phyloP scores from a whole-genome alignment of 2,113 vertebrate species.

The Hemibagrus wyckioides region DNA sequence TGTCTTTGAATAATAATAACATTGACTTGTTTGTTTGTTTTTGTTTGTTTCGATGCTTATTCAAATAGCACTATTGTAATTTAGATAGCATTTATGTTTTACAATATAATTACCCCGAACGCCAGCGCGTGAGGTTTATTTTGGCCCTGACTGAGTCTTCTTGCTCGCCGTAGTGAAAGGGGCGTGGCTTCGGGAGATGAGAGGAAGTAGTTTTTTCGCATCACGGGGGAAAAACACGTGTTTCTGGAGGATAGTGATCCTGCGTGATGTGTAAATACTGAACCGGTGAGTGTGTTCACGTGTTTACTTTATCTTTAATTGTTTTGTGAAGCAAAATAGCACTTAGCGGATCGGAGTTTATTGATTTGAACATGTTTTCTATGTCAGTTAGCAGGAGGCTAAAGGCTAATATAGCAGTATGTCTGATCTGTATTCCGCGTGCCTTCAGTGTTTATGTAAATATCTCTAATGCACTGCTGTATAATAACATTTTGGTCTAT shows the following conservation, averaged over 20 bases:
- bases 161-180: constrained; percentile 50
- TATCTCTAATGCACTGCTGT: background rate
- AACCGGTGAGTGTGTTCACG: constrained; percentile 6
- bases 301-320: background rate
- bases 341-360: background rate
- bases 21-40: no score
- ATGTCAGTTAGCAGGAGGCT: background rate
- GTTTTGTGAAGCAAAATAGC: no score
- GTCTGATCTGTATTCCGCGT: background rate
- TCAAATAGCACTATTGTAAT: no score
- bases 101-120: no score
- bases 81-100: no score
- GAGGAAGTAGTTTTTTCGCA: constrained; percentile 33
- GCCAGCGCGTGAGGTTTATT: background rate
- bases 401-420: background rate
- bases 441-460: background rate
- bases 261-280: background rate
- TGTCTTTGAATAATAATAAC: no score
- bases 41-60: no score
- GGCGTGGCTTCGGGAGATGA: constrained; percentile 11
- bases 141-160: constrained; percentile 21
- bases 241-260: background rate
- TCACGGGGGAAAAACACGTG: constrained; percentile 73
- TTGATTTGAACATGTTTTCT: background rate
- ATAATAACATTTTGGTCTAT: background rate